A percentile compares a stretch with the other conserved stretches of the same genome.
phyloP scores from a whole-genome alignment of 1,140 invertebrate genomes.

The Popillia japonica region DNA sequence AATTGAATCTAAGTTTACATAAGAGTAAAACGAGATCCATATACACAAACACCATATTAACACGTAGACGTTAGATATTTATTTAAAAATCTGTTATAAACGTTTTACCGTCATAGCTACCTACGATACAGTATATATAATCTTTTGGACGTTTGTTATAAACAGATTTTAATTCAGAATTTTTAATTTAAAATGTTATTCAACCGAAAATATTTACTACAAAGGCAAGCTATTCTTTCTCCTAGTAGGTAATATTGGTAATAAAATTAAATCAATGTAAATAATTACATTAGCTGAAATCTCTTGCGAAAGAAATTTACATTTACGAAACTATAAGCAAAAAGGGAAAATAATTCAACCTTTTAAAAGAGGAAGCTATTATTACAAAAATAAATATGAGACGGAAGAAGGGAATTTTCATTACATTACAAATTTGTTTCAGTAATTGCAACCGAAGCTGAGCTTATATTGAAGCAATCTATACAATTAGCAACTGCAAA shows the following conservation, averaged over 20 bases:
- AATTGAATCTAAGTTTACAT: background rate
- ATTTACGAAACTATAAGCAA: background rate
- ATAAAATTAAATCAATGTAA: slow-evolving; percentile 14
- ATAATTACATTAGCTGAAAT: background rate
- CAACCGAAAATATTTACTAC: background rate
- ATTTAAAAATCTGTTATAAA: background rate
- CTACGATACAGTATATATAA: background rate
- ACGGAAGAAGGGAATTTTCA: background rate
- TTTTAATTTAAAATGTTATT: slow-evolving; percentile 20
- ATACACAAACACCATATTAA: background rate
- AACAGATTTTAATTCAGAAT: slow-evolving; percentile 19
- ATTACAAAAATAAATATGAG: background rate
- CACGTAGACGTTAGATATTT: background rate
- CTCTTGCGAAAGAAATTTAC: background rate
- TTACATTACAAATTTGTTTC: background rate
- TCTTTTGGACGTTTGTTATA: background rate
- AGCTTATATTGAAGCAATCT: too few species aligned
- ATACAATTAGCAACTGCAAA: too few species aligned
- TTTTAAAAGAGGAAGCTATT: background rate
- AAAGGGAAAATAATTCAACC: background rate
- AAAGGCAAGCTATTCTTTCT: background rate
- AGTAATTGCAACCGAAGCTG: background rate
- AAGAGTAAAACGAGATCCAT: background rate
- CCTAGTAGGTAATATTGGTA: background rate
- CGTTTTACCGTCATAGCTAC: background rate